A percentile compares a stretch with the other conserved stretches of the same genome.
Conservation (phyloP, 2,797 vertebrate species). For the Eulemur coronatus region DNA sequence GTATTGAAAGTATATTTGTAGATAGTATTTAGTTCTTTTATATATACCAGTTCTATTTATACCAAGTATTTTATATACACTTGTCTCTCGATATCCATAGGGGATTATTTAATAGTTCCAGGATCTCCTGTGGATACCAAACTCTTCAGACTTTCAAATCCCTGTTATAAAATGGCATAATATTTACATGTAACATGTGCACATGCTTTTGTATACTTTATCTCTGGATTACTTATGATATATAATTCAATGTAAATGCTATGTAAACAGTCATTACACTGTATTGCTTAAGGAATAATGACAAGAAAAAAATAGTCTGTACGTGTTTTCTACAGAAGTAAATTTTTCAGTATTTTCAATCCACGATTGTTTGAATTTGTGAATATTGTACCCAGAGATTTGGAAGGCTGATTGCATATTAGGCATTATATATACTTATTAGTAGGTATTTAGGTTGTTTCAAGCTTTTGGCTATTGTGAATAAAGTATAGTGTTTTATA, state of each 20-base stretch:
- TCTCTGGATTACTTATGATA: background rate
- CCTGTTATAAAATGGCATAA: background rate
- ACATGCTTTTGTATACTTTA: background rate
- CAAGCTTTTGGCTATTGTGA: background rate
- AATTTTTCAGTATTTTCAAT: background rate
- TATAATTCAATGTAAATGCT: background rate
- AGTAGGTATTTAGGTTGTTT: background rate
- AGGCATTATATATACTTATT: background rate
- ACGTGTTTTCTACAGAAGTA: background rate
- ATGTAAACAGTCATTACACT: background rate
- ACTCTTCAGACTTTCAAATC: too few relatives aligned
- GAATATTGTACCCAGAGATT: too few relatives aligned
- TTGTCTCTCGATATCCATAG: too few relatives aligned
- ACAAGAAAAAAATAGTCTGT: background rate
- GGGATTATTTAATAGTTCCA: too few relatives aligned
- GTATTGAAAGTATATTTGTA: background rate
- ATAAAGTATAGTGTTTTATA: background rate
- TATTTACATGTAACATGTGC: background rate
- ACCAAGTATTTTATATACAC: too few relatives aligned
- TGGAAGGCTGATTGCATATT: background rate
- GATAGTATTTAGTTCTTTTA: background rate
- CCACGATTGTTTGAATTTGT: background rate
- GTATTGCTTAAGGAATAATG: background rate
- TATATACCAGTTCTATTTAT: background rate
- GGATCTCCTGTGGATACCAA: too few relatives aligned